Evolutionary conservation across 2,797 vertebrate genomes (phyloP).

Genomic region (Antrozous pallidus): DNA sequence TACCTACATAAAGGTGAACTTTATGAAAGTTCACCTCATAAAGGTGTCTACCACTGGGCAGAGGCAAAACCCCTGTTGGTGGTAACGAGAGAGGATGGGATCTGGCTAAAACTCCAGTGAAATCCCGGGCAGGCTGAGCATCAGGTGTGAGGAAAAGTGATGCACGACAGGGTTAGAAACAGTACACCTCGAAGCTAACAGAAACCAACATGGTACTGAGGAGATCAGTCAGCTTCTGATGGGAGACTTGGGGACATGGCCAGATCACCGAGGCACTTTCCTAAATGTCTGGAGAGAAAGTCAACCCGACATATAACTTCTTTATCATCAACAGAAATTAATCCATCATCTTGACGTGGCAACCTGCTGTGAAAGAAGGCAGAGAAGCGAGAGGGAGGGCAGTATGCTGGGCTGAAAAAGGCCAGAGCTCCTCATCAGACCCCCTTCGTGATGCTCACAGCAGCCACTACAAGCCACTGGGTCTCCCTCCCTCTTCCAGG

Average conservation of each 20-base stretch:
- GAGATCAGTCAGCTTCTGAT: not conserved
- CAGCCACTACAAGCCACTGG: not conserved
- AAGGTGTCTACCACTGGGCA: not conserved
- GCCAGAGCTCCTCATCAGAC: not conserved
- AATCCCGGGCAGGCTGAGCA: not conserved
- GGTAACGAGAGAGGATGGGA: not conserved
- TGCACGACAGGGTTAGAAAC: not conserved
- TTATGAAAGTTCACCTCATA: too few relatives aligned
- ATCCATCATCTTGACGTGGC: not conserved
- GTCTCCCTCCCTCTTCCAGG: not conserved
- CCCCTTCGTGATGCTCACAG: not conserved
- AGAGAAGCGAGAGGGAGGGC: not conserved
- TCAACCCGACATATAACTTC: not conserved
- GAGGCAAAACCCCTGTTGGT: not conserved
- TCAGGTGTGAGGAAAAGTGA: not conserved
- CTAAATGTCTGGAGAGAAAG: not conserved
- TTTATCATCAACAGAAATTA: not conserved
- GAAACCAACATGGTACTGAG: not conserved
- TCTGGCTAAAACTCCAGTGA: not conserved
- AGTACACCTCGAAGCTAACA: not conserved
- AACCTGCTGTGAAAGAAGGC: not conserved
- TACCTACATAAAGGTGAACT: not conserved
- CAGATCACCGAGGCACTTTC: not conserved
- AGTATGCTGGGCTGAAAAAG: not conserved
- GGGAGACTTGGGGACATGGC: not conserved